Evolutionary conservation across 64 coral and sea anemone species (phyloP).

Genomic region (Pachyseris speciosa): DNA sequence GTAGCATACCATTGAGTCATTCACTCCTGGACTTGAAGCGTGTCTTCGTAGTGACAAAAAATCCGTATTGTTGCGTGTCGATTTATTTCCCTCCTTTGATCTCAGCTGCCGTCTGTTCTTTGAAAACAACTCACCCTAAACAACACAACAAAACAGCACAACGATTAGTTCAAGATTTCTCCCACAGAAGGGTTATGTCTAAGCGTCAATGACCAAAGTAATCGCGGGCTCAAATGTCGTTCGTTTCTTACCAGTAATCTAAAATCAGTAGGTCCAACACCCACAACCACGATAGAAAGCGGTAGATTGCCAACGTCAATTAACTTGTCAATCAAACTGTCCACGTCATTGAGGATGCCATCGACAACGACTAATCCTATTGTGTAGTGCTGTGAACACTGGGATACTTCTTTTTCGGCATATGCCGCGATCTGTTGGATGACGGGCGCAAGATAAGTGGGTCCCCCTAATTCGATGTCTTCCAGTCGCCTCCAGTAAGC

Average conservation of each 20-base stretch:
- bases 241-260: conserved; percentile 75
- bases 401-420: conserved; percentile 55
- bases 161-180: background rate
- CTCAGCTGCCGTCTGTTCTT: conserved; percentile 1
- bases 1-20: conserved; percentile 62
- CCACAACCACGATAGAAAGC: conserved; percentile 86
- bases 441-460: conserved; percentile 88
- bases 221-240: background rate
- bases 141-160: background rate
- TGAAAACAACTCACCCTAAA: conserved; percentile 78
- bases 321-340: conserved; percentile 59
- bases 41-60: conserved; percentile 76
- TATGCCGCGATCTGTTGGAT: conserved; percentile 76
- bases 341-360: conserved; percentile 91
- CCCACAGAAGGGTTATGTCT: too few species aligned
- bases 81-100: conserved; percentile 54
- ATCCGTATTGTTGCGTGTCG: conserved; percentile 67
- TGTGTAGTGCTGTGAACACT: conserved; percentile 73
- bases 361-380: conserved; percentile 86
- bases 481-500: conserved; percentile 65
- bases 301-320: conserved; percentile 55
- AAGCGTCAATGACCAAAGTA: background rate
- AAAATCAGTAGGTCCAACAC: conserved; percentile 91
- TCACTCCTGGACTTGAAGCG: conserved; percentile 50
- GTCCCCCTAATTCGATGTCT: conserved; percentile 79